phyloP scores from a whole-genome alignment of 35 echinoderm and acorn worm genomes.

The Ophiothrix spiculata region DNA sequence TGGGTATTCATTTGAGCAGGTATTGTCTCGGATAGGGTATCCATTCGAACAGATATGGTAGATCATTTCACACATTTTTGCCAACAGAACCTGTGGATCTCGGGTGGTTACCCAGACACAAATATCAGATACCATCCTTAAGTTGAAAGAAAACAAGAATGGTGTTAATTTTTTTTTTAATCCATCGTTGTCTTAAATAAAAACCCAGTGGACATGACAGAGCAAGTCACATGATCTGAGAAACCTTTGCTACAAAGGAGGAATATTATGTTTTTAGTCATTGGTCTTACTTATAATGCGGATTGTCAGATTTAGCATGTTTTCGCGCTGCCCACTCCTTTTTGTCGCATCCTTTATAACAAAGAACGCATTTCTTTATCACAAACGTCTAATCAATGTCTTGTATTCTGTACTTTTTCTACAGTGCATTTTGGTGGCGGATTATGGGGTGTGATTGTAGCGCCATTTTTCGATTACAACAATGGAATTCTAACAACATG shows the following conservation, averaged over 20 bases:
- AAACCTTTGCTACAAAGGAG: not conserved
- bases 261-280: not conserved
- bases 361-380: not conserved
- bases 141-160: too few species aligned
- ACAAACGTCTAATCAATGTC: not conserved
- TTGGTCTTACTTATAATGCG: not conserved
- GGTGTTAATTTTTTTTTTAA: too few species aligned
- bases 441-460: conserved; percentile 48
- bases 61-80: too few species aligned
- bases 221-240: too few species aligned
- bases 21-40: too few species aligned
- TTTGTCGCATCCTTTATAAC: not conserved
- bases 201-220: too few species aligned
- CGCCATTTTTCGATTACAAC: conserved; percentile 40
- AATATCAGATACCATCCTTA: too few species aligned
- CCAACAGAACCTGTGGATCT: too few species aligned
- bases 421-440: conserved; percentile 80
- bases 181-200: too few species aligned
- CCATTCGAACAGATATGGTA: too few species aligned
- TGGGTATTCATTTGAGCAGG: too few species aligned
- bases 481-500: conserved; percentile 46
- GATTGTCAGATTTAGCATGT: not conserved
- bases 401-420: not conserved
- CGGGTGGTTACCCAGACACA: too few species aligned
- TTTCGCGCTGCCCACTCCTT: not conserved